These are phyloP conservation scores for Gambusia holbrooki DNA, from an alignment of 2,113 vertebrate genomes.

Conservation along the genomic window DNA sequence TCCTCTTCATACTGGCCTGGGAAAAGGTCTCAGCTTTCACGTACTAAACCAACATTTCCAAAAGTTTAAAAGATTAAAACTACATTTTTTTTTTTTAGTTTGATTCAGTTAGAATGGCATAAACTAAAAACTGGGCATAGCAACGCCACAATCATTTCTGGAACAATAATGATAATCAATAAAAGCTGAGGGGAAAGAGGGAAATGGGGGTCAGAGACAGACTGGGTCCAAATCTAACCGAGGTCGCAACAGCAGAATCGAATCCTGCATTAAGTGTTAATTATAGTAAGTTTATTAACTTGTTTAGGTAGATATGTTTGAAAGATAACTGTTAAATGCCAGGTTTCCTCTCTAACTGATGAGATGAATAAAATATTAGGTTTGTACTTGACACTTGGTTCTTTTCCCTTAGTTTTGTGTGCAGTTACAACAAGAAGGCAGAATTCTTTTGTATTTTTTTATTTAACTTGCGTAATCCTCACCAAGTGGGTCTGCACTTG, in stretches of 20 bases:
- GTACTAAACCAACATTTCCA: background rate
- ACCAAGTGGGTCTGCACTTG: conserved; percentile 83
- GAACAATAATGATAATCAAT: conserved; percentile 17
- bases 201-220: conserved; percentile 10
- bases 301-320: background rate
- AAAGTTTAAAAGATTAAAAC: too few species aligned
- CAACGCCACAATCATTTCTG: too few species aligned
- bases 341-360: background rate
- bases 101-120: too few species aligned
- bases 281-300: background rate
- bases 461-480: conserved; percentile 52
- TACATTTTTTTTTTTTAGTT: too few species aligned
- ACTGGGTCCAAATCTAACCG: conserved; percentile 5
- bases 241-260: background rate
- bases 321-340: background rate
- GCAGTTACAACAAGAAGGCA: background rate
- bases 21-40: background rate
- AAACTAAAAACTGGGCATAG: background rate
- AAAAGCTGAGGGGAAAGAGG: conserved; percentile 13
- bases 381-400: background rate
- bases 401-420: background rate
- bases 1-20: background rate
- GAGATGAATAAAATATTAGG: background rate
- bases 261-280: background rate
- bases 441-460: background rate